Base-by-base conservation (phyloP, 2,888 invertebrate species). In the Phymatocera aterrima region DNA sequence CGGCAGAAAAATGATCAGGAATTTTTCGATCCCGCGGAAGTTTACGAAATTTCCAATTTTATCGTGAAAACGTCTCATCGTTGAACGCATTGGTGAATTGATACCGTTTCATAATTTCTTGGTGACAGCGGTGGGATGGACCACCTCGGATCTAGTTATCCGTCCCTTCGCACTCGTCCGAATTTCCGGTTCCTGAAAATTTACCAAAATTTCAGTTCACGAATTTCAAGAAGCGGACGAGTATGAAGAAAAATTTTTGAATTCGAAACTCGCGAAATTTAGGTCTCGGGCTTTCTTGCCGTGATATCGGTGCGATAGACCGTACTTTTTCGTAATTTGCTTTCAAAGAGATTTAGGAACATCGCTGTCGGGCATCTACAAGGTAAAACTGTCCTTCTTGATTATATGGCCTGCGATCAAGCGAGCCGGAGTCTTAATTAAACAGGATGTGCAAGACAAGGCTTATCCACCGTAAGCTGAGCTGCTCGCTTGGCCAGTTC, bases 391-490 rank as follows among this genome's bases (percentile, higher is more conserved):
- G 18, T n/a, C 1, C 61, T 64, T 18, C 61, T 37, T 64, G 61
- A 64, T 64, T 64, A 6, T 12, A 37, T 37, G 15, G 18, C 34
- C 61, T n/a, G 37, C n/a, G 61, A 64, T 64, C 61, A 64, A 64
- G n/a, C n/a, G n/a, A n/a, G n/a, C 37, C 37, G 31, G 21, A 40
- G 85, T 79, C 83, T 85, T 85, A 85, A 85, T 85, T 85, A 85
- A 85, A 85, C 83, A 82, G 77, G 83, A 83, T 84, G 81, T 80
- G 81, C 82, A 82, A n/a, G n/a, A 83, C 80, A 79, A 80, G 82
- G 80, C 84, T 83, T 83, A 85, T 83, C 82, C 80, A 80, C 79
- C 80, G 82, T 81, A 83, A 84, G 81, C 81, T 81, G 79, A 79
- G 81, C 61, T 37, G 61, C 34, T 34, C 34, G 37, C 34, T 64